phyloP scores from a whole-genome alignment of 2,797 vertebrate genomes.

The Mormyrops attenuatus region DNA sequence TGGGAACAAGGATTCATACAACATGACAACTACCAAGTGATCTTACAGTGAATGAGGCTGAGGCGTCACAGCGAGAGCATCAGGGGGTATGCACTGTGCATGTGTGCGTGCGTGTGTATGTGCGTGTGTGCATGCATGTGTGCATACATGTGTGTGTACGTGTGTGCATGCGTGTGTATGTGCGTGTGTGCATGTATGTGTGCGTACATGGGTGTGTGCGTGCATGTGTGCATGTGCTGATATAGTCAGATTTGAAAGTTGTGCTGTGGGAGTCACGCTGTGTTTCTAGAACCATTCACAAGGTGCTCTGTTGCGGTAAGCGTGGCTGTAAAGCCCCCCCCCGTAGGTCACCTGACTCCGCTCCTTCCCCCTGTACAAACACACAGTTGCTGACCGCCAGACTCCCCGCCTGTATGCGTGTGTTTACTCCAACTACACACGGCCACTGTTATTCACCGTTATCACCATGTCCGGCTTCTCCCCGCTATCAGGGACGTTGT shows the following conservation, averaged over 20 bases:
- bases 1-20: background rate
- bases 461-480: accelerated
- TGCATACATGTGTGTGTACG: too few relatives aligned
- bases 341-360: background rate
- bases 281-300: constrained; percentile 27
- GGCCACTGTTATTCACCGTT: background rate
- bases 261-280: constrained; percentile 12
- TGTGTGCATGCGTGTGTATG: too few relatives aligned
- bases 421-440: background rate
- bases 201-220: background rate
- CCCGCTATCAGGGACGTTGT: background rate
- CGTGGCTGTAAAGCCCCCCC: background rate
- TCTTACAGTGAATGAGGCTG: background rate
- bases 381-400: background rate
- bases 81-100: background rate
- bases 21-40: background rate
- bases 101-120: background rate
- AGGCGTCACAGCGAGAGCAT: background rate
- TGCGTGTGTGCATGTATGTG: too few relatives aligned
- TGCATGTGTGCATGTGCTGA: background rate
- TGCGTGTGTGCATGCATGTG: too few relatives aligned
- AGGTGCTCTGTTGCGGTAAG: constrained; percentile 26
- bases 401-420: background rate
- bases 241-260: background rate
- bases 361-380: background rate